A percentile compares a stretch with the other conserved stretches of the same genome.
These are phyloP conservation scores for Dynastes grantii DNA, from an alignment of 2,888 invertebrate species.

Conservation along the genomic window DNA sequence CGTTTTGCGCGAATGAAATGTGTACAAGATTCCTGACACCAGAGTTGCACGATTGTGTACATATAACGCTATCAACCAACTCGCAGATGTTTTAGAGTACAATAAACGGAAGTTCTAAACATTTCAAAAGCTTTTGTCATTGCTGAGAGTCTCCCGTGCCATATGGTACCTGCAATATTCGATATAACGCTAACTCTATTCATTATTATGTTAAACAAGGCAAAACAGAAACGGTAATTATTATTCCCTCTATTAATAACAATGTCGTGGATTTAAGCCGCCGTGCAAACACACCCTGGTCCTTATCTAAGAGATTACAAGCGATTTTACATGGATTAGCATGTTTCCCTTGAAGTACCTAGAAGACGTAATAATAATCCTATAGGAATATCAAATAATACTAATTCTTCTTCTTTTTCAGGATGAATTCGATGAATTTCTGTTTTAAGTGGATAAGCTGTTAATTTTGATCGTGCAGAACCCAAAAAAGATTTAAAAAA, in stretches of 20 bases:
- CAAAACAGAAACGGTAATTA: neutral
- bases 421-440: slow-evolving; percentile 48
- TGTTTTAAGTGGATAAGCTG: slow-evolving; percentile 43
- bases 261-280: neutral
- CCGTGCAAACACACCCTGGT: neutral
- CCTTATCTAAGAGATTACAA: slow-evolving; percentile 12
- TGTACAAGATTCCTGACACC: too few relatives aligned
- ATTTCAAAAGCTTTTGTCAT: too few relatives aligned
- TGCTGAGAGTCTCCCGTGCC: too few relatives aligned
- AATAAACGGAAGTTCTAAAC: too few relatives aligned
- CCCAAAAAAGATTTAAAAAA: slow-evolving; percentile 37
- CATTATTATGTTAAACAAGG: slow-evolving; percentile 20
- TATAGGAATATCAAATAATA: neutral
- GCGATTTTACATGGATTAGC: slow-evolving; percentile 6
- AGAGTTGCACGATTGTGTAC: too few relatives aligned
- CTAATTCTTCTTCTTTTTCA: slow-evolving; percentile 38
- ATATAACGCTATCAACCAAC: too few relatives aligned
- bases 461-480: slow-evolving; percentile 46
- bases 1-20: too few relatives aligned
- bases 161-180: neutral
- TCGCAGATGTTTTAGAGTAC: too few relatives aligned
- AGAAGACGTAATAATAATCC: neutral
- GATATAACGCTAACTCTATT: neutral
- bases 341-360: slow-evolving; percentile 3
- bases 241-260: slow-evolving; percentile 3